phyloP scores from a whole-genome alignment of 2,888 invertebrate genomes.

The Lasioglossum vierecki region DNA sequence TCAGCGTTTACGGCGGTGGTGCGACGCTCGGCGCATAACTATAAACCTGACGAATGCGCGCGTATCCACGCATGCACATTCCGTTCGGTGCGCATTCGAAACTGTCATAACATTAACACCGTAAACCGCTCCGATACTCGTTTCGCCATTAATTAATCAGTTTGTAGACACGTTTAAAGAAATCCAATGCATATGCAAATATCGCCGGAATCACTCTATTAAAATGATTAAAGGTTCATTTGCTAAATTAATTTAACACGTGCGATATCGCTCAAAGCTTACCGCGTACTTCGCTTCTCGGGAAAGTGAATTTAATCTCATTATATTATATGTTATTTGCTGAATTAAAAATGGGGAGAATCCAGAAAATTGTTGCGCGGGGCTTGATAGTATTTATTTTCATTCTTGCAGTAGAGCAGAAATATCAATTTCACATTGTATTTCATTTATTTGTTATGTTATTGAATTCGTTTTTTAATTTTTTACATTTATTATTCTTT shows the following conservation, averaged over 20 bases:
- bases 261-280: background rate
- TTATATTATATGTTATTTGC: background rate
- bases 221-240: background rate
- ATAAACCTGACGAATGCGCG: slow-evolving; percentile 56
- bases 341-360: background rate
- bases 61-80: slow-evolving; percentile 19
- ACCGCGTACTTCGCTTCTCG: background rate
- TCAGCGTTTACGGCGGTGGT: slow-evolving; percentile 54
- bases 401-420: background rate
- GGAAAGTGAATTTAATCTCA: background rate
- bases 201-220: background rate
- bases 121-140: slow-evolving; percentile 30
- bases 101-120: slow-evolving; percentile 19
- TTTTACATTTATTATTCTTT: background rate
- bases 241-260: background rate
- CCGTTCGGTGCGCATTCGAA: slow-evolving; percentile 26
- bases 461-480: too few species aligned
- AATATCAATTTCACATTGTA: background rate
- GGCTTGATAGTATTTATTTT: background rate
- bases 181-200: background rate
- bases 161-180: background rate
- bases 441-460: too few species aligned
- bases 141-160: background rate
- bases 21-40: slow-evolving; percentile 40
- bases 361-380: background rate